Evolutionary conservation across 1,140 invertebrate genomes (phyloP).

Genomic region (Leguminivora glycinivorella): DNA sequence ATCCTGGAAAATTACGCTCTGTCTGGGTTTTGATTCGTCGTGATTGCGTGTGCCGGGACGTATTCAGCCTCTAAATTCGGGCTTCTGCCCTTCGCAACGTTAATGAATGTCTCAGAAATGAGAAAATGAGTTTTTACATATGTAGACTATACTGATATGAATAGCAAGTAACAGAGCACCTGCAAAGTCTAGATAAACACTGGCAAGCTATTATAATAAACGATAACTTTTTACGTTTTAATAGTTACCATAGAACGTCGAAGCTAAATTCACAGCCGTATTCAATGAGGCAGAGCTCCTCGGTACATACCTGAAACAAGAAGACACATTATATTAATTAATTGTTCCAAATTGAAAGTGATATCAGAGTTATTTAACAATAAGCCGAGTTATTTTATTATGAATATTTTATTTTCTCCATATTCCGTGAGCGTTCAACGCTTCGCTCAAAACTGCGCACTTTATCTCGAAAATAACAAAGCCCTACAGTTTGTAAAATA

Average conservation of each 20-base stretch:
- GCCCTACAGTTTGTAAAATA: neutral
- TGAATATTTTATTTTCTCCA: too few species aligned
- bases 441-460: neutral
- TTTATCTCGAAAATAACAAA: neutral
- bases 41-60: constrained; percentile 51
- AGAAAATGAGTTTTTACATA: too few species aligned
- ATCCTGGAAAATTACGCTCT: constrained; percentile 52
- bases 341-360: neutral
- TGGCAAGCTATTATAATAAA: too few species aligned
- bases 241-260: neutral
- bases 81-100: neutral
- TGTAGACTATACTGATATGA: too few species aligned
- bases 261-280: too few species aligned
- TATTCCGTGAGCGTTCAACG: too few species aligned
- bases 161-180: too few species aligned
- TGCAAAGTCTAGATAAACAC: too few species aligned
- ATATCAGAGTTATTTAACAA: too few species aligned
- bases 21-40: constrained; percentile 51
- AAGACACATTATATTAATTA: neutral
- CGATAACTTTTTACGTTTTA: neutral
- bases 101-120: constrained; percentile 8
- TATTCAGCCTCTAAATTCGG: neutral
- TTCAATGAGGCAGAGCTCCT: neutral
- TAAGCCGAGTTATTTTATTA: too few species aligned
- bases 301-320: neutral